Base-by-base conservation (phyloP, 2,113 vertebrate species). In the Festucalex cinctus region DNA sequence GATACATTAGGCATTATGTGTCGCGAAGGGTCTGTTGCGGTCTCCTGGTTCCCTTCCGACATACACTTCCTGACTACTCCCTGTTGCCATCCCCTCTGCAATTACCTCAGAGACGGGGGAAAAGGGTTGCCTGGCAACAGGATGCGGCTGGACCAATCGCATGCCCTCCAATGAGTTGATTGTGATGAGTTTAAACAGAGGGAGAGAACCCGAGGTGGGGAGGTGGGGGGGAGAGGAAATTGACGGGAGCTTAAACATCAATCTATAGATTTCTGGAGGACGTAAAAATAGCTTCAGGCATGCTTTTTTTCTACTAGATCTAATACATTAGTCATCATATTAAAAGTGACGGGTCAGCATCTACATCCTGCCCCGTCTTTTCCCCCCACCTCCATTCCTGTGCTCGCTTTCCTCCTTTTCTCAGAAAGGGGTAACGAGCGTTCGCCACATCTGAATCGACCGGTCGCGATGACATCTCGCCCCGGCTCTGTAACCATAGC, bases 111-210 rank as follows among this genome's bases (percentile, higher is more conserved):
- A 91, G 87, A 91, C 85, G 86, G 89, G 54, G 85, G 85, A 88
- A 91, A 91, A 75, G 70, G 83, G 92, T 93, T 92, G 91, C 92
- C 83, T 88, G 81, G 92, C 90, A 93, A 93, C 91, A 92, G 82
- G 82, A 91, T 90, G 89, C 88, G 83, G 81, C 84, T 88, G 81
- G 86, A 91, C 88, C 90, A 92, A 92, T 90, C 83, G 90, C 82
- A 86, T 86, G 73, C 81, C 86, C 87, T 85, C 85, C 83, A 88
- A 88, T 84, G 86, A 88, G 73, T 89, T 90, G 87, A 91, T 78
- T 87, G 81, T 91, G 88, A 91, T 90, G 86, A 84, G 83, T 90
- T 91, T 88, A 90, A 91, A 86, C 88, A 89, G 85, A 80, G 80
- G 78, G 82, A 82, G 84, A 79, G 78, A 84, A 83, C 75, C 76